Evolutionary conservation across 1,140 invertebrate species (phyloP), one percentile per base, ranked within the genome.

Genomic region (Diplogasteroides magnus): DNA sequence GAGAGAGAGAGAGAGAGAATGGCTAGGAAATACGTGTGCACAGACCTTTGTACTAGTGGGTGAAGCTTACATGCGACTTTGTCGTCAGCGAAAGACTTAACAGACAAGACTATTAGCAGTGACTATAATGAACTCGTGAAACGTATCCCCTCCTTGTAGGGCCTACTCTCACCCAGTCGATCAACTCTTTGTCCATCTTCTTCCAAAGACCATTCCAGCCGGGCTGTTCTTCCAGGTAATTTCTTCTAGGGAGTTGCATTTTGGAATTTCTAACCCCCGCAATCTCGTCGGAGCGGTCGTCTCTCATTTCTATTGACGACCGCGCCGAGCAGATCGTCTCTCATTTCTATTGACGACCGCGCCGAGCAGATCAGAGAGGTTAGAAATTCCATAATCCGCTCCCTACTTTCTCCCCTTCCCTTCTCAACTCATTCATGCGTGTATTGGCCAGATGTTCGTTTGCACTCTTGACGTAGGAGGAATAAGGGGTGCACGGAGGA

Each of bases 141-240:
- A n/a, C n/a, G n/a, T n/a, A n/a, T n/a, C n/a, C n/a, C n/a, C n/a
- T n/a, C n/a, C n/a, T n/a, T n/a, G n/a, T n/a, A n/a, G n/a, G n/a
- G n/a, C n/a, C n/a, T n/a, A n/a, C n/a, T n/a, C n/a, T n/a, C n/a
- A n/a, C n/a, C n/a, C n/a, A n/a, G n/a, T 78, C n/a, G 77, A 78
- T 63, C 77, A 78, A 63, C 31, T 72, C 19, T 78, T 76, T 48
- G 74, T 77, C 14, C 55, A 71, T 2, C 31, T 78, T n/a, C 70
- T 78, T 14, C 77, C 77, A 0, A 71, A 78, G 57, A 62, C 72
- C 31, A 74, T 78, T 61, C 77, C 77, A 2, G 61, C 78, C 27
- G 74, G 74, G 27, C 64, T 77, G 15, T 74, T 78, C 56, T 78
- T 78, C 59, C 70, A 72, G 65, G 70, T 72, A 28, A 26, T 27